Conservation (phyloP, 2,113 vertebrate genomes). For the Pomatorhinus ruficollis region DNA sequence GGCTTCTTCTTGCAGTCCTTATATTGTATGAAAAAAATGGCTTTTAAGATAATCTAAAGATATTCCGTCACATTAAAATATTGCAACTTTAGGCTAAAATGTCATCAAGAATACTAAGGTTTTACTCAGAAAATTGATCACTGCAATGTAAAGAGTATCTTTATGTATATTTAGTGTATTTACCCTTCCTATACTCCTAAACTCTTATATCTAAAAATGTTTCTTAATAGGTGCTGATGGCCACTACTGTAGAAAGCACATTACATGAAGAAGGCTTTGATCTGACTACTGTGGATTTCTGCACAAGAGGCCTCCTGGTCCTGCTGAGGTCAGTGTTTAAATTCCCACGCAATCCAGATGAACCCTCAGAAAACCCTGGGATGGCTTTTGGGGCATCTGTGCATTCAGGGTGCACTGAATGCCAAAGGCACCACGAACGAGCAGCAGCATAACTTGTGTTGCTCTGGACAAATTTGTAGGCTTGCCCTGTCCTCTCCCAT, state of each 20-base stretch:
- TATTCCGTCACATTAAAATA: not conserved
- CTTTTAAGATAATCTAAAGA: not conserved
- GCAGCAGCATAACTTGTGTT: not conserved
- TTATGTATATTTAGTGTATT: not conserved
- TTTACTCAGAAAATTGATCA: not conserved
- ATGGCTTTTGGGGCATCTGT: not conserved
- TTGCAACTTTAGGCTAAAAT: not conserved
- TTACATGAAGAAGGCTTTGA: not conserved
- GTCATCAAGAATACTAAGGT: not conserved
- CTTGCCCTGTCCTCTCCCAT: not conserved
- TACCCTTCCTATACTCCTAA: not conserved
- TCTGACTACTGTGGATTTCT: not conserved
- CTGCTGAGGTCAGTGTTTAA: not conserved
- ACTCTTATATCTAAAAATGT: not conserved
- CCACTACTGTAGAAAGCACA: not conserved
- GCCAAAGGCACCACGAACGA: not conserved
- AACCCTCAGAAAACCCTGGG: not conserved
- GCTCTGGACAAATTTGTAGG: not conserved
- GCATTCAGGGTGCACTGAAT: not conserved
- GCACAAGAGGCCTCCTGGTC: not conserved
- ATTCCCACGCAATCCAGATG: not conserved
- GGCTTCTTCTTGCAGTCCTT: not conserved
- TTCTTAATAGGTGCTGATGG: not conserved
- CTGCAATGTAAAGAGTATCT: not conserved
- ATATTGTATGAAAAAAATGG: not conserved